phyloP scores from a whole-genome alignment of 2,113 vertebrate species.

The Gadus macrocephalus region DNA sequence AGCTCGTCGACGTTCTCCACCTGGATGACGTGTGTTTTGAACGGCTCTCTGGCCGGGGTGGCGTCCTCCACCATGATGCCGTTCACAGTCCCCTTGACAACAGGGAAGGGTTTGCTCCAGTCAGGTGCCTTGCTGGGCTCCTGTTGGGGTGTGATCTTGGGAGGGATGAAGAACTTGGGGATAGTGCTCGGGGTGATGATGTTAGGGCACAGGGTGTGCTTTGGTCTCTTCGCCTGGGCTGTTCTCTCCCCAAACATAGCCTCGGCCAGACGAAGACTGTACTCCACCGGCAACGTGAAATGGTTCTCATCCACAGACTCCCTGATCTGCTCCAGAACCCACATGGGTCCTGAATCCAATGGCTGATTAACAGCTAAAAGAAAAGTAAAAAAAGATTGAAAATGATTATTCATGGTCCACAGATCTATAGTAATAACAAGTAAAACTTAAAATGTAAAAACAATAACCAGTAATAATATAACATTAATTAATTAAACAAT shows the following conservation, averaged over 20 bases:
- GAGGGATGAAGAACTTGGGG: constrained; percentile 59
- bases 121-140: constrained; percentile 25
- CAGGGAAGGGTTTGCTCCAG: constrained; percentile 18
- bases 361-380: not conserved
- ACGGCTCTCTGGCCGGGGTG: constrained; percentile 6
- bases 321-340: constrained; percentile 50
- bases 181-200: constrained; percentile 60
- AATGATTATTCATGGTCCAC: not conserved
- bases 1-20: constrained; percentile 73
- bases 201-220: constrained; percentile 45
- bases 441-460: not conserved
- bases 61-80: constrained; percentile 29
- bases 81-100: not conserved
- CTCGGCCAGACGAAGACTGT: constrained; percentile 47
- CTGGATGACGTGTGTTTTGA: constrained; percentile 67
- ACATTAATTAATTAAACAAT: not conserved
- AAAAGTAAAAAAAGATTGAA: not conserved
- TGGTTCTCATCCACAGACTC: constrained; percentile 43
- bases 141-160: constrained; percentile 34
- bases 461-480: not conserved
- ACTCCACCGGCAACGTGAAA: constrained; percentile 46
- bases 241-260: constrained; percentile 51
- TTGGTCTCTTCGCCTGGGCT: constrained; percentile 28
- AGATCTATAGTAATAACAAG: not conserved
- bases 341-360: constrained; percentile 11